A percentile compares a stretch with the other conserved stretches of the same genome.
phyloP scores from a whole-genome alignment of 1,140 invertebrate species.

The Eueides isabella region DNA sequence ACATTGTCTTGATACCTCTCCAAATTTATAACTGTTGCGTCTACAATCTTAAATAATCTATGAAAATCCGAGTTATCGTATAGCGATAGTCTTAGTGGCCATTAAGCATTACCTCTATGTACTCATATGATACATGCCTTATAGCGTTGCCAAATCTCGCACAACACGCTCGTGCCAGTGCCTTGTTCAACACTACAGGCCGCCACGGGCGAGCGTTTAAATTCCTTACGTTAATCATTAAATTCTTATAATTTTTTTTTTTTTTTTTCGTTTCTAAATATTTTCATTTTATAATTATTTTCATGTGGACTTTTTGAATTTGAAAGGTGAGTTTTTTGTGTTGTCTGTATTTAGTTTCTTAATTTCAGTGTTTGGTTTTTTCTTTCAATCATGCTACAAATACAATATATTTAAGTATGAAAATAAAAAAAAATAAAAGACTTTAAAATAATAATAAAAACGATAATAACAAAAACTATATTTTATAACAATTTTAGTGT shows the following conservation, averaged over 20 bases:
- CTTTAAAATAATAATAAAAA: no score
- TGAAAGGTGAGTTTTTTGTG: slow-evolving; percentile 4
- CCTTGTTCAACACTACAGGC: slow-evolving; percentile 62
- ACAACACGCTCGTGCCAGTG: slow-evolving; percentile 51
- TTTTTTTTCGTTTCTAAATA: neutral
- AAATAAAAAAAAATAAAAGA: no score
- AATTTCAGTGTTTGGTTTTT: no score
- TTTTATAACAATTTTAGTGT: no score
- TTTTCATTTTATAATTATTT: no score
- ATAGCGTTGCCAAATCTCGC: slow-evolving; percentile 26
- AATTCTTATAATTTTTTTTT: neutral
- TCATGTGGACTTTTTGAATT: neutral
- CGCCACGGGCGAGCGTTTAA: slow-evolving; percentile 30
- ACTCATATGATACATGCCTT: slow-evolving; percentile 41
- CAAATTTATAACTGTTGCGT: no score
- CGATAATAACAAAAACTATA: no score
- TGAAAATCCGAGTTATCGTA: neutral
- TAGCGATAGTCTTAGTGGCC: neutral
- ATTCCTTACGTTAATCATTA: neutral
- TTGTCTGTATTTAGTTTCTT: no score
- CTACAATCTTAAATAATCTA: neutral
- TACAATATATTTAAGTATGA: no score
- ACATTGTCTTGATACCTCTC: no score
- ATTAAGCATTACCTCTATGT: neutral
- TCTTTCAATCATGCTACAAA: no score